phyloP scores from a whole-genome alignment of 1,140 invertebrate genomes.

The Piezodorus guildinii region DNA sequence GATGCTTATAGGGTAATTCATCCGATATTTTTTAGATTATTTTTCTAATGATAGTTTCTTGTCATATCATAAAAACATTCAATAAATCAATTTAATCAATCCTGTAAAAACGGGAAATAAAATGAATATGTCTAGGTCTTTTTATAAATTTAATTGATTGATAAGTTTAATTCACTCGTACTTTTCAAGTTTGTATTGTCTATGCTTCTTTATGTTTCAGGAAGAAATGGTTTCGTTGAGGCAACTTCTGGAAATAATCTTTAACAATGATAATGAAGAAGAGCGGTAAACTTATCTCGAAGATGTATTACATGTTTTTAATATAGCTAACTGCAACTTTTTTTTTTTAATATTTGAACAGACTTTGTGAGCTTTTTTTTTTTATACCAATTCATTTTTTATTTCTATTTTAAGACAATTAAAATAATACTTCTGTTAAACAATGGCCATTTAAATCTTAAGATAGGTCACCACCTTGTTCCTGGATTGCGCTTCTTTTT shows the following conservation, averaged over 20 bases:
- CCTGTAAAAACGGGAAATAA: too few relatives aligned
- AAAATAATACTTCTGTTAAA: too few relatives aligned
- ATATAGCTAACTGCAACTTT: neutral
- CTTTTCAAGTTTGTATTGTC: neutral
- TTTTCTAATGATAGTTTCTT: neutral
- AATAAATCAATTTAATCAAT: too few relatives aligned
- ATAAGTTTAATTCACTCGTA: slow-evolving; percentile 10
- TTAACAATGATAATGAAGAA: slow-evolving; percentile 3
- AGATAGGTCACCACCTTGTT: too few relatives aligned
- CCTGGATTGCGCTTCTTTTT: too few relatives aligned
- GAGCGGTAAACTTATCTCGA: slow-evolving; percentile 2
- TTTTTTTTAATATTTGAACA: neutral
- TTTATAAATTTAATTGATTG: neutral
- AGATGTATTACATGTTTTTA: neutral
- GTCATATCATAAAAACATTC: too few relatives aligned
- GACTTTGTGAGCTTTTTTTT: too few relatives aligned
- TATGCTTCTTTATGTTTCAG: neutral
- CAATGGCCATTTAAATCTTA: too few relatives aligned
- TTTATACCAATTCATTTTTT: neutral
- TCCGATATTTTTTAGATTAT: neutral
- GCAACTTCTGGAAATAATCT: neutral
- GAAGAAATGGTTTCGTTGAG: slow-evolving; percentile 13
- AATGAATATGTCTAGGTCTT: too few relatives aligned
- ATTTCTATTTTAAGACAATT: too few relatives aligned
- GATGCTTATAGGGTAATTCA: slow-evolving; percentile 14